Evolutionary conservation across 2,113 vertebrate species (phyloP).

Genomic region (Haemorhous mexicanus): DNA sequence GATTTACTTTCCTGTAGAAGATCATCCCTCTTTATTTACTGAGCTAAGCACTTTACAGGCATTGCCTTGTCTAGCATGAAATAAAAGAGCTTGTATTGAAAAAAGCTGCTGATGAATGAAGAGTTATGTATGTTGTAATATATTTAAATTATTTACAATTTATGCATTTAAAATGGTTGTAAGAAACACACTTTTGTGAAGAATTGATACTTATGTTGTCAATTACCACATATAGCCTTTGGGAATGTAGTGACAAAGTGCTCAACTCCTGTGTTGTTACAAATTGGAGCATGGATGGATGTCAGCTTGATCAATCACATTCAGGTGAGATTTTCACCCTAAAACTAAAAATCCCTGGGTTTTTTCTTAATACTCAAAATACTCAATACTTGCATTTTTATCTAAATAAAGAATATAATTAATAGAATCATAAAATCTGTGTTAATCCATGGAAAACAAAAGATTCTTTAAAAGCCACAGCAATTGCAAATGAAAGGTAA

Average conservation of each 20-base stretch:
- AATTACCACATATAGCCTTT: not conserved
- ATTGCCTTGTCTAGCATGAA: not conserved
- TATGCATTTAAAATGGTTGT: conserved; percentile 7
- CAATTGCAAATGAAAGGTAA: not conserved
- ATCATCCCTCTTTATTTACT: conserved; percentile 48
- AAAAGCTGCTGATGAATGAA: not conserved
- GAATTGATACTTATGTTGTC: not conserved
- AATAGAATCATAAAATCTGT: not conserved
- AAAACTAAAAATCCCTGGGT: not conserved
- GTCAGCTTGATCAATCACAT: not conserved
- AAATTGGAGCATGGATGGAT: not conserved
- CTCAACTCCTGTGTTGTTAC: not conserved
- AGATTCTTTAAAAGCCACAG: not conserved
- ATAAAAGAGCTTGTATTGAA: not conserved
- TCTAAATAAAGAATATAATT: not conserved
- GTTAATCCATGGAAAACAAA: not conserved
- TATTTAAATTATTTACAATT: not conserved
- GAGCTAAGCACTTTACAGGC: not conserved
- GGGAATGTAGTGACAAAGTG: not conserved
- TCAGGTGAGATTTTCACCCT: not conserved
- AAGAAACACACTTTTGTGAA: not conserved
- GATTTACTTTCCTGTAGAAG: conserved; percentile 33
- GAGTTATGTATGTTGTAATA: not conserved
- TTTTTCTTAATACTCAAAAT: not conserved
- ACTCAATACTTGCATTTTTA: not conserved